Evolutionary conservation across 2,797 vertebrate genomes (phyloP).

Genomic region (Gobio occitaniae): DNA sequence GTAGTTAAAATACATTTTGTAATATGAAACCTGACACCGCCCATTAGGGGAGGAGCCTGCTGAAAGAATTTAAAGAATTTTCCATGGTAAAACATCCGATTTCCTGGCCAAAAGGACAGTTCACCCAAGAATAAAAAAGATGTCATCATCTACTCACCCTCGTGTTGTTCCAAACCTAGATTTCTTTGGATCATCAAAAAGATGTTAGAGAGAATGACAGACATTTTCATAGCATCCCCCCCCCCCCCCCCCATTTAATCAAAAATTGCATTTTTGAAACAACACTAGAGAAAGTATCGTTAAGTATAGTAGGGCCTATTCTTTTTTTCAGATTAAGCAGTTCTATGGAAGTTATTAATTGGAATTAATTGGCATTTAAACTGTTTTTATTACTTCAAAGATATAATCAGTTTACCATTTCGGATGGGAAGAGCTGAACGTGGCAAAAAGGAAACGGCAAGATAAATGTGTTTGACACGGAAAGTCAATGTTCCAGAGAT

Average conservation of each 20-base stretch:
- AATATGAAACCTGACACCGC: too few relatives aligned
- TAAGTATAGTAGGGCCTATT: not conserved
- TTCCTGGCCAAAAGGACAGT: not conserved
- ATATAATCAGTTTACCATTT: not conserved
- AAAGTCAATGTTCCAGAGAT: constrained; percentile 29
- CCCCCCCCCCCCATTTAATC: not conserved
- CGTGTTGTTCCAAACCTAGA: not conserved
- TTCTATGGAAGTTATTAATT: not conserved
- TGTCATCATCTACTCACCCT: not conserved
- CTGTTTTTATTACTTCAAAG: not conserved
- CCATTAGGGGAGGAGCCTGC: too few relatives aligned
- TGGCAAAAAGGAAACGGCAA: constrained; percentile 5
- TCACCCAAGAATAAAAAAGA: not conserved
- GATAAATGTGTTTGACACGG: constrained; percentile 26
- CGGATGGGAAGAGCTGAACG: not conserved
- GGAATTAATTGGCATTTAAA: not conserved
- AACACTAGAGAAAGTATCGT: not conserved
- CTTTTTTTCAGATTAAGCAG: not conserved
- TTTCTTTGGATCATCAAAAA: not conserved
- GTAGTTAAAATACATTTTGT: too few relatives aligned
- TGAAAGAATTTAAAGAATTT: too few relatives aligned
- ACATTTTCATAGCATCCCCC: not conserved
- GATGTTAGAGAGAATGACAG: not conserved
- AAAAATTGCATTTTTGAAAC: not conserved
- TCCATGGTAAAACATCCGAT: too few relatives aligned